Evolutionary conservation across 2,797 vertebrate genomes (phyloP).

Genomic region (Naso thynnoides): DNA sequence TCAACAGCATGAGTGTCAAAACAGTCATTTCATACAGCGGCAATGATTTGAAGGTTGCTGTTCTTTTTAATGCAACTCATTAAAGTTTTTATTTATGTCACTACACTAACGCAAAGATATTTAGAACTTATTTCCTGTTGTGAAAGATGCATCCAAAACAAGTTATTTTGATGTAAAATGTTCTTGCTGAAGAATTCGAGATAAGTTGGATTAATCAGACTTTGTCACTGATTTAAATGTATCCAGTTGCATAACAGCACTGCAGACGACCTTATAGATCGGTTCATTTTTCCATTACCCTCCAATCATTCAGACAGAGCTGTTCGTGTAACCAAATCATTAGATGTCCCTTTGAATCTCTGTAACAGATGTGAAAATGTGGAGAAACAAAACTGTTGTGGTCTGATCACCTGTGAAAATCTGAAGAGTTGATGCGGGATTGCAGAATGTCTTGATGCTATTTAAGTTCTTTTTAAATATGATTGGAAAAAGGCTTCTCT

Average conservation of each 20-base stretch:
- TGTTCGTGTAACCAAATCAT: slow-evolving; percentile 25
- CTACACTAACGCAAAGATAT: not conserved
- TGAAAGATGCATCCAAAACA: not conserved
- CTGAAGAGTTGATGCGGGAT: not conserved
- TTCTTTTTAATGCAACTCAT: not conserved
- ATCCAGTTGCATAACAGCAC: slow-evolving; percentile 51
- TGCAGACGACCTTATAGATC: slow-evolving; percentile 62
- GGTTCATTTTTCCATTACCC: slow-evolving; percentile 54
- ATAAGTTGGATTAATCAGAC: not conserved
- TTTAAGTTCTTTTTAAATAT: not conserved
- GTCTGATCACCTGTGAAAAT: not conserved
- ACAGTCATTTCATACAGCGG: slow-evolving; percentile 31
- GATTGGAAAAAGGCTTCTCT: slow-evolving; percentile 8
- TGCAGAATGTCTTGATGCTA: too few species aligned
- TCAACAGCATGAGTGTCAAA: slow-evolving; percentile 7
- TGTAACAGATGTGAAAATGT: not conserved
- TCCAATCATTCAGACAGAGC: slow-evolving; percentile 23
- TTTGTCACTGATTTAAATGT: slow-evolving; percentile 21
- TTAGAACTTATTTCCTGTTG: not conserved
- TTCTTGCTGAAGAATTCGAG: not conserved
- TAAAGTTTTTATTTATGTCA: slow-evolving; percentile 9
- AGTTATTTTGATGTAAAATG: not conserved
- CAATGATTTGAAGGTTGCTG: not conserved
- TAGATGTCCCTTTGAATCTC: slow-evolving; percentile 18
- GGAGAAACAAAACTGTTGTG: not conserved